Evolutionary conservation across 2,888 invertebrate species (phyloP), one percentile per base, ranked within the genome.

Genomic region (Leptura quadrifasciata): DNA sequence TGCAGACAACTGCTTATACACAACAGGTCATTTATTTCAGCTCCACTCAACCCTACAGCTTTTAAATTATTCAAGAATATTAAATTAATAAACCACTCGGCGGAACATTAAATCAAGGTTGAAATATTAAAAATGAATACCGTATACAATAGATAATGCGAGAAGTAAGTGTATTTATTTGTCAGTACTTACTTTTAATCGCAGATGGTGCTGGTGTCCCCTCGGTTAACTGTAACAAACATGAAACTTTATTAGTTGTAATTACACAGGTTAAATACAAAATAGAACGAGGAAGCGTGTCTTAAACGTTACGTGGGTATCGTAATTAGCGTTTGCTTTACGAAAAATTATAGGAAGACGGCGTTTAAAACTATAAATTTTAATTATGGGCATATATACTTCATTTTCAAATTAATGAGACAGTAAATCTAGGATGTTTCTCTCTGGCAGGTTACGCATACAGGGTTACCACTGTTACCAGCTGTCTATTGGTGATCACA

Each of bases 141-240:
- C 58, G 77, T 76, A 72, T 31, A 67, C 52, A 65, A 67, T 60
- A 58, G 47, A 61, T 52, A 47, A 60, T 64, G 39, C 58, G 31
- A n/a, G 9, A 21, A 31, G 52, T 54, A 21, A 31, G 52, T 54
- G 54, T 27, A 21, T 67, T n/a, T n/a, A n/a, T n/a, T n/a, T 18
- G 35, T 54, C 69, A 76, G 77, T 85, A 90, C 90, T 90, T 87
- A 90, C 90, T 90, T 83, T 89, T 89, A 79, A 88, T 87, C 75
- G 87, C 81, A 75, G 88, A 82, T 82, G 89, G 88, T 80, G 85
- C 83, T 80, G 88, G 85, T 70, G 88, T 83, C 75, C 88, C 86
- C 84, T 90, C 90, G 77, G 88, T 88, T 84, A 90, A 84, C 90
- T 90, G 88, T 21, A 89, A 90, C 70, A 76, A 70, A 68, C 39